Conservation (phyloP, 2,113 vertebrate species). For the Syngnathus scovelli region DNA sequence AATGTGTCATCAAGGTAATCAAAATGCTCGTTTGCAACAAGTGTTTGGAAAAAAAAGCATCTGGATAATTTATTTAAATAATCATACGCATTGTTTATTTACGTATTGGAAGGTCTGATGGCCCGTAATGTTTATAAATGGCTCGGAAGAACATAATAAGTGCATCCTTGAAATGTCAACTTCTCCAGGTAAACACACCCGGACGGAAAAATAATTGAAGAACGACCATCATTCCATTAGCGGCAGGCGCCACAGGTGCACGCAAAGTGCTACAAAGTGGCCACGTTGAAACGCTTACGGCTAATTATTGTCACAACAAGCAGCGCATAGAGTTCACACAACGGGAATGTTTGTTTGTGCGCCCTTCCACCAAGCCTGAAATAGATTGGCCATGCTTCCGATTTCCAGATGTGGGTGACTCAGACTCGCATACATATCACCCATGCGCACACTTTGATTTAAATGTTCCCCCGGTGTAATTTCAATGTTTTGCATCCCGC, state of each 20-base stretch:
- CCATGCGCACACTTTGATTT: not conserved
- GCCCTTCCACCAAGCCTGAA: slow-evolving; percentile 38
- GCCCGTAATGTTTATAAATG: not conserved
- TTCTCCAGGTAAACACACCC: not conserved
- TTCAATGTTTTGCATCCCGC: not conserved
- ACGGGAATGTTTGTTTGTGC: slow-evolving; percentile 9
- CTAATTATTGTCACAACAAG: slow-evolving; percentile 45
- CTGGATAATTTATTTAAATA: not conserved
- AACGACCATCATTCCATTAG: slow-evolving; percentile 23
- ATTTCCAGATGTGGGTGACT: slow-evolving; percentile 64
- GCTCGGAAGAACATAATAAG: not conserved
- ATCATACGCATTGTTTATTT: not conserved
- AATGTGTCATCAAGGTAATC: too few relatives aligned
- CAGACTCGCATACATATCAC: slow-evolving; percentile 30
- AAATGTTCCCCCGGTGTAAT: not conserved
- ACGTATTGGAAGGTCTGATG: not conserved
- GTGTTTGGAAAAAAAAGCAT: not conserved
- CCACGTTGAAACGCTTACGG: slow-evolving; percentile 24
- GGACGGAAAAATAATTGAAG: not conserved
- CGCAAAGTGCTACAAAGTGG: slow-evolving; percentile 14
- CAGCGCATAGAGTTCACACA: slow-evolving; percentile 34
- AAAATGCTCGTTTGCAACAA: not conserved
- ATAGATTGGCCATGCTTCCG: slow-evolving; percentile 53
- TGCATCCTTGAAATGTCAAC: not conserved
- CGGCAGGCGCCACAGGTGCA: not conserved